Conservation (phyloP, 1,140 invertebrate species). For the Portunus trituberculatus region DNA sequence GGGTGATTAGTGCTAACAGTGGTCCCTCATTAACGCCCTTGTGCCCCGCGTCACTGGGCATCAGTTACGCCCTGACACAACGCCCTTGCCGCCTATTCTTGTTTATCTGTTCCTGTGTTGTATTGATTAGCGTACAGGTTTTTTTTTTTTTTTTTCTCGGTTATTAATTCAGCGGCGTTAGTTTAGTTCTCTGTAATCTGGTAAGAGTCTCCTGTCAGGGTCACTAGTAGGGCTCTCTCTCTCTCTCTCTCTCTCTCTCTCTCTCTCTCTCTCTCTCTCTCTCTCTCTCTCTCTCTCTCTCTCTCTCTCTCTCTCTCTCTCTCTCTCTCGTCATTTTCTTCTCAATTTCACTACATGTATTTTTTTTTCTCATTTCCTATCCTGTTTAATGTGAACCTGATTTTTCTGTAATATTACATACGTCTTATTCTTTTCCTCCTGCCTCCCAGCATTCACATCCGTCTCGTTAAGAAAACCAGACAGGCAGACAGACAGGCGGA, state of each 20-base stretch:
- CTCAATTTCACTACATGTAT: background rate
- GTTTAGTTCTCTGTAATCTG: background rate
- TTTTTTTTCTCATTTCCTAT: constrained; percentile 41
- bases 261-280: constrained; percentile 15
- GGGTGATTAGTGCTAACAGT: constrained; percentile 20
- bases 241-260: constrained; percentile 25
- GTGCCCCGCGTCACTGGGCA: background rate
- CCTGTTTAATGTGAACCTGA: background rate
- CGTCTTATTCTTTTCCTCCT: background rate
- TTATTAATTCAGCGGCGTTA: background rate
- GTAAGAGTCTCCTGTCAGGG: background rate
- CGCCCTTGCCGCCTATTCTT: background rate
- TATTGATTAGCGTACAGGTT: background rate
- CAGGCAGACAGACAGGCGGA: background rate
- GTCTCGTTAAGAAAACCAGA: background rate
- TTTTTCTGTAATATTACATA: background rate
- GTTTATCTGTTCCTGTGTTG: background rate
- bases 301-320: constrained; percentile 35
- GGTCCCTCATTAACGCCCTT: background rate
- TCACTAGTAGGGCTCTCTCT: background rate
- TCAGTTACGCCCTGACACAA: constrained; percentile 7
- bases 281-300: constrained; percentile 40
- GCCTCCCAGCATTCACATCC: too few species aligned
- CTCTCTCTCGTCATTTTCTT: background rate
- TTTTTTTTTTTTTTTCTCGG: background rate